phyloP scores from a whole-genome alignment of 2,113 vertebrate genomes.

The Tychaedon coryphoeus region DNA sequence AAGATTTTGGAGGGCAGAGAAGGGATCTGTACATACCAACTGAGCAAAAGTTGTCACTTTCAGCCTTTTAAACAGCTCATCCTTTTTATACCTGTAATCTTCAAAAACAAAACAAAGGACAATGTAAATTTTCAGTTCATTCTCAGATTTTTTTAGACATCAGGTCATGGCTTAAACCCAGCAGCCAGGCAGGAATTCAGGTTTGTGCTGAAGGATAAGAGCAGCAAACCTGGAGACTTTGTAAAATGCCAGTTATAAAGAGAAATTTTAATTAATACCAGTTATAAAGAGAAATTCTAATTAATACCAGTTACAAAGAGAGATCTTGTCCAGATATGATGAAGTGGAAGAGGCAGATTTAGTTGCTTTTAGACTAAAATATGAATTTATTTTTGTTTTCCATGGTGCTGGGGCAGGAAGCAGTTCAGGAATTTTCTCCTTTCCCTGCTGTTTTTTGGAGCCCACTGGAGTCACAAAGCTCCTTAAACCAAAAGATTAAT shows the following conservation, averaged over 20 bases:
- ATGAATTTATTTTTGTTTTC: not conserved
- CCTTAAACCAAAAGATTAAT: not conserved
- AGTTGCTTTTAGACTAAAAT: not conserved
- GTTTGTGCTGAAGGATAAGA: not conserved
- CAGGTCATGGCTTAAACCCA: not conserved
- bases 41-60: slow-evolving; percentile 95
- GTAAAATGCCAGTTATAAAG: not conserved
- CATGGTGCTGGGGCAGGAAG: not conserved
- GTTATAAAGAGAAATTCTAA: not conserved
- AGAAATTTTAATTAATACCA: not conserved
- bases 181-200: not conserved
- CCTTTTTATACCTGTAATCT: slow-evolving; percentile 95
- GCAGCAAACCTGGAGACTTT: not conserved
- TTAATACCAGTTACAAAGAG: not conserved
- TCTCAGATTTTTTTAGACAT: not conserved
- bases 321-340: not conserved
- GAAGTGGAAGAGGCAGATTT: not conserved
- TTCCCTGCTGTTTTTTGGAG: not conserved
- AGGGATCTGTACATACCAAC: slow-evolving; percentile 78
- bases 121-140: not conserved
- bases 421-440: not conserved
- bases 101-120: slow-evolving; percentile 4
- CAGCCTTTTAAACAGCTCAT: slow-evolving; percentile 93
- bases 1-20: not conserved
- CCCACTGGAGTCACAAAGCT: accelerated